Conservation (phyloP, 2,113 vertebrate species). For the Tyto alba region DNA sequence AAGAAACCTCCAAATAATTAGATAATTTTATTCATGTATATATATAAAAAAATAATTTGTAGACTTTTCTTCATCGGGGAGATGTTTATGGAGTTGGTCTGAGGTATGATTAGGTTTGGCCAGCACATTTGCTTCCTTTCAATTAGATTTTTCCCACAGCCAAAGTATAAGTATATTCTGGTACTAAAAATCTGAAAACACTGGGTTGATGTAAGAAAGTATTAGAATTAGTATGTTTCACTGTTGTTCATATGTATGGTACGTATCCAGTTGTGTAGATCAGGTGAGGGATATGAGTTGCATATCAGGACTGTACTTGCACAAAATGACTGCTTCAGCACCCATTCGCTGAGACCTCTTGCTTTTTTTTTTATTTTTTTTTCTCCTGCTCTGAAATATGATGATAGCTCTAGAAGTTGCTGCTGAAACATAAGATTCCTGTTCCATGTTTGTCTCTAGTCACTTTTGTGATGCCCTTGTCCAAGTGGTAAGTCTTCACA, state of each 20-base stretch:
- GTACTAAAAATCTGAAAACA: not conserved
- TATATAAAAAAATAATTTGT: too few relatives aligned
- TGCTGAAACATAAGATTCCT: not conserved
- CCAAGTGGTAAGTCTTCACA: not conserved
- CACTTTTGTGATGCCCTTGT: not conserved
- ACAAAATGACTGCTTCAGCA: not conserved
- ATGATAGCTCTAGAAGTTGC: not conserved
- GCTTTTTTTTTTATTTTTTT: not conserved
- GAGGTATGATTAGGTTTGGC: not conserved
- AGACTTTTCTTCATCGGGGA: not conserved
- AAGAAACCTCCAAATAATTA: not conserved
- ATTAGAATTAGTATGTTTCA: not conserved
- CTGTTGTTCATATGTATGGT: not conserved
- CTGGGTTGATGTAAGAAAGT: not conserved
- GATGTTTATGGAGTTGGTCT: not conserved
- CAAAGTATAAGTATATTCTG: not conserved
- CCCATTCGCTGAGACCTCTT: not conserved
- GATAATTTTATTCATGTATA: too few relatives aligned
- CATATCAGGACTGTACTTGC: not conserved
- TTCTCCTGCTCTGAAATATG: fast-evolving
- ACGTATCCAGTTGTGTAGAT: not conserved
- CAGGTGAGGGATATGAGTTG: not conserved
- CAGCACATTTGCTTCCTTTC: not conserved
- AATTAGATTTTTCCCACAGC: not conserved
- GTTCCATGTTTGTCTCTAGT: not conserved